Base-by-base conservation (phyloP, 2,797 vertebrate genomes). In the Dryobates pubescens region DNA sequence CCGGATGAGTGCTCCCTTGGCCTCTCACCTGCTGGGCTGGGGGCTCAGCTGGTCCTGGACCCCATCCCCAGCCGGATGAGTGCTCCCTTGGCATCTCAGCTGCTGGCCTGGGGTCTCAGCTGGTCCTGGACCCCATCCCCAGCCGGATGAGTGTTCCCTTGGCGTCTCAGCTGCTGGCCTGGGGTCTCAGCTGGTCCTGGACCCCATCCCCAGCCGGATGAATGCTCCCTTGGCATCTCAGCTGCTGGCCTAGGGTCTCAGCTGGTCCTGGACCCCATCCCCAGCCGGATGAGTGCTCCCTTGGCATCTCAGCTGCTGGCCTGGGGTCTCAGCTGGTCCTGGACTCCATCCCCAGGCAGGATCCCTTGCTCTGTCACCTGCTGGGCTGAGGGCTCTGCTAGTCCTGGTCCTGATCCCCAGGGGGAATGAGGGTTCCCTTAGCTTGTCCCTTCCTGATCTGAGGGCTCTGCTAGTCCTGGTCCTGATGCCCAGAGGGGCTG, bases 1-100 rank as follows among this genome's bases (percentile, higher is more conserved):
- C 11, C 17, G 4, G 1, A 17, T 4, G 22, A 29, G 43, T 19
- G 12, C 49, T 58, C 9, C 23, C 0, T 4, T 49, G 53, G 11
- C 6, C 27, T 5, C 43, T 14, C 27, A 15, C 29, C 29, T 65
- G 29, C 38, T 29, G 64, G 43, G 20, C 30, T n/a, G 43, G 24
- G 64, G 64, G 43, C 13, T 65, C 41, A 45, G 29, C 41, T 19
- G 30, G 36, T 27, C 62, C 41, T 19, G 9, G 38, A 5, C 8
- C 4, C 64, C 18, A 64, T 29, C 26, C 26, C 23, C 24, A 36
- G 22, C 6, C 7, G 32, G 7, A 34, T 34, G 6, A 34, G 32
- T 6, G 32, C 7, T 34, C 32, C 32, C 7, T 34, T 34, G 32
- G 32, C n/a, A n/a, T n/a, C n/a, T n/a, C n/a, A n/a, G n/a, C n/a